Base-by-base conservation (phyloP, 2,797 vertebrate species). In the Sitta carolinensis region DNA sequence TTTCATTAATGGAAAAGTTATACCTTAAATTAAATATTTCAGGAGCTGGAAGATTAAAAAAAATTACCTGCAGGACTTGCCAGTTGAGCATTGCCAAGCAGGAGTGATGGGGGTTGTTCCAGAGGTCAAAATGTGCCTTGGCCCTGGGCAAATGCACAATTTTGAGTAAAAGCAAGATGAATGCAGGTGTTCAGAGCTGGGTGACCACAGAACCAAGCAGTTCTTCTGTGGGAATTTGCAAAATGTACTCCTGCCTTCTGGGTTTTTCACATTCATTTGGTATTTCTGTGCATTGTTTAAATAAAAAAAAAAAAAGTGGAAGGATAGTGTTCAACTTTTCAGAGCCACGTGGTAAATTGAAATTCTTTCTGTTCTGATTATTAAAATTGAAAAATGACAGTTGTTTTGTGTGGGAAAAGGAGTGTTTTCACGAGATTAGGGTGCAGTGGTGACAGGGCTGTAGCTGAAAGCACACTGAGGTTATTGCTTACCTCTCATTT, bases 21-120 rank as follows among this genome's bases (percentile, higher is more conserved):
- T 70, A 36, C 45, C 30, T 84, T 73, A 61, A 84, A 86, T 73
- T 38, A 91, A 92, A 76, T 72, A 74, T 76, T 91, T 88, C 50
- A 70, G 26, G 21, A 58, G 55, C 36, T 59, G 81, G 63, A 73
- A 76, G 70, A 75, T 87, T 61, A 34, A 61, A 81, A 80, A 66
- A 70, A 82, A 62, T 42, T 3, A 45, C 87, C 54, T 52, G 40
- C 59, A 84, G 74, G 38, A 81, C 34, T 87, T 90, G 43, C 23
- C 40, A 47, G 52, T 26, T n/a, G 57, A 43, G 15, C 38, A 29
- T 21, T 89, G 75, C 38, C 48, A 52, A 40, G 43, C 30, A 82
- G 74, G 40, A 84, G 30, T 40, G 75, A 67, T 29, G 36, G 86
- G 29, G 48, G 38, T 29, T 84, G 8, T 54, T 90, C 69, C 75